Conservation (phyloP, 2,888 invertebrate species). For the Clistopyga incitator region DNA sequence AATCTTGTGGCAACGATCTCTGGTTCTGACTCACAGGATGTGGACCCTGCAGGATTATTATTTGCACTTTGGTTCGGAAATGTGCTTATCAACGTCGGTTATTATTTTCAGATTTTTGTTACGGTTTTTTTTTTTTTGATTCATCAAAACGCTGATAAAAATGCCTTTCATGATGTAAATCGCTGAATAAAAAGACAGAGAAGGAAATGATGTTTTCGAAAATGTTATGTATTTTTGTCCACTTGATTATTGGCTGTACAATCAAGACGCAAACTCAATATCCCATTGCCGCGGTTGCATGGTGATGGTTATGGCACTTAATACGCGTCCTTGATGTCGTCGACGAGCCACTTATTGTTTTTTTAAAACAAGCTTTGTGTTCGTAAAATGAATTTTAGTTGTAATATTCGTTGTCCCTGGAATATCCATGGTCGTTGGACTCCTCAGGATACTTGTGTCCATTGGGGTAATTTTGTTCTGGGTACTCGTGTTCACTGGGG, state of each 20-base stretch:
- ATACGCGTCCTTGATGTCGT: background rate
- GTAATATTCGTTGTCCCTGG: background rate
- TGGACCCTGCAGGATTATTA: background rate
- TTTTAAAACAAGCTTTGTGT: no score
- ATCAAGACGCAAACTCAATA: background rate
- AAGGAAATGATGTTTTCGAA: background rate
- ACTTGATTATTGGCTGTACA: background rate
- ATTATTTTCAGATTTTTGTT: background rate
- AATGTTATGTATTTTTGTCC: background rate
- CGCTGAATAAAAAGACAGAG: background rate
- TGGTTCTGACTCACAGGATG: slow-evolving; percentile 58
- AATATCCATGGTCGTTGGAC: background rate
- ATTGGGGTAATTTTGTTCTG: background rate
- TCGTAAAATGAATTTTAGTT: background rate
- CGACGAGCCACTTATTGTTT: no score
- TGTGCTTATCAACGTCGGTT: background rate
- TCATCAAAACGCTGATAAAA: background rate
- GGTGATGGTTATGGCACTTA: background rate
- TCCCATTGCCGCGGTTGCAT: background rate
- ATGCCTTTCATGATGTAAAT: background rate
- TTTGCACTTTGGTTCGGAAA: background rate
- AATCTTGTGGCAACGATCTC: slow-evolving; percentile 49
- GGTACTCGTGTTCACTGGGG: background rate
- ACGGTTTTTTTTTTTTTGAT: no score
- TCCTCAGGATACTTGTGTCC: background rate